phyloP scores from a whole-genome alignment of 1,140 invertebrate genomes.

The Apolygus lucorum region DNA sequence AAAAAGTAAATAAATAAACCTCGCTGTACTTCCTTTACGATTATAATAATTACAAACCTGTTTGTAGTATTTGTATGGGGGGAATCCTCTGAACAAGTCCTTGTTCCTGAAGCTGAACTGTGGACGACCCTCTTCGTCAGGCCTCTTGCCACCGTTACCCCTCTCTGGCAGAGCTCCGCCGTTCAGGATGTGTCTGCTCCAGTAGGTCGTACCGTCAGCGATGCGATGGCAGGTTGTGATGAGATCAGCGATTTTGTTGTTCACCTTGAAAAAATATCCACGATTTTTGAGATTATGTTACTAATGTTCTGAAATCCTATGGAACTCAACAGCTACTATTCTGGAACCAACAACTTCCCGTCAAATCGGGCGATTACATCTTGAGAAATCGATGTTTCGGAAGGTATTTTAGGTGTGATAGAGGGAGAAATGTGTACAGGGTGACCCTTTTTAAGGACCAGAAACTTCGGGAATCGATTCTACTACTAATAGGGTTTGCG shows the following conservation, averaged over 20 bases:
- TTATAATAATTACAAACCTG: too few relatives aligned
- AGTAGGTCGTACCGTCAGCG: background rate
- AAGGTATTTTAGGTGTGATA: too few relatives aligned
- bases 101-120: background rate
- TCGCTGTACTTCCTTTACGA: too few relatives aligned
- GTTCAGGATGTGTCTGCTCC: background rate
- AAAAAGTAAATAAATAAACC: too few relatives aligned
- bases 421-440: too few relatives aligned
- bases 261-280: slow-evolving; percentile 2
- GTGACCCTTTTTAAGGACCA: too few relatives aligned
- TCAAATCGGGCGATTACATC: too few relatives aligned
- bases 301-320: background rate
- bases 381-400: too few relatives aligned
- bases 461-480: too few relatives aligned
- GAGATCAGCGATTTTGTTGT: background rate
- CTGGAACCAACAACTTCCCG: too few relatives aligned
- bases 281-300: slow-evolving; percentile 5
- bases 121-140: background rate
- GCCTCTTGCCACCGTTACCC: background rate
- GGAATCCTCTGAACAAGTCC: background rate
- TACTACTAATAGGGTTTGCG: too few relatives aligned
- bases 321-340: too few relatives aligned
- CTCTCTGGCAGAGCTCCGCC: background rate
- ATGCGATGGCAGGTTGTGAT: slow-evolving; percentile 2
- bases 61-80: background rate